These are phyloP conservation scores for Callinectes sapidus DNA, from an alignment of 2,888 invertebrate genomes.

Conservation along the genomic window DNA sequence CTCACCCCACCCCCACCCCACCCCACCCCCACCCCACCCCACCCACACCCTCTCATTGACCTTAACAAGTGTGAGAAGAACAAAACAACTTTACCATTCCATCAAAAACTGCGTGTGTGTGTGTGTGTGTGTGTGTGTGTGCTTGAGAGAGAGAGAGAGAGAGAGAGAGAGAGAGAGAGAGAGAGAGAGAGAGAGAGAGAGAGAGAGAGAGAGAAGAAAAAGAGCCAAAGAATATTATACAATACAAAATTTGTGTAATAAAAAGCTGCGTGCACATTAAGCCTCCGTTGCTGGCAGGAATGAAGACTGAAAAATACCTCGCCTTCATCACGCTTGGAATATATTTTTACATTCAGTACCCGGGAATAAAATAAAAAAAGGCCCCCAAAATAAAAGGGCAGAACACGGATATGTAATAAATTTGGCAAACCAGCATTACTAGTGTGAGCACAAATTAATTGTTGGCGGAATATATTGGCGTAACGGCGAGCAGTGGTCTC, in stretches of 20 bases:
- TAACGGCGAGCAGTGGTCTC: background rate
- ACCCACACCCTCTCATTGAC: too few species aligned
- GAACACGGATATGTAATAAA: background rate
- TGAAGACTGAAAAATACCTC: slow-evolving; percentile 5
- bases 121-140: too few species aligned
- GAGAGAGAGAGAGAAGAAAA: background rate
- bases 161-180: slow-evolving; percentile 42
- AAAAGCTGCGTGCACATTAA: background rate
- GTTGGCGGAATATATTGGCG: slow-evolving; percentile 23
- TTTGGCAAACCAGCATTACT: slow-evolving; percentile 13
- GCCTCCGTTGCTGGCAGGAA: slow-evolving; percentile 14
- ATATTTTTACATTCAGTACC: background rate
- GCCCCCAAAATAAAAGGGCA: background rate
- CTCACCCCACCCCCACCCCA: too few species aligned
- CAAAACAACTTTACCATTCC: too few species aligned
- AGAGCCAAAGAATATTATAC: background rate
- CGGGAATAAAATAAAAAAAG: background rate
- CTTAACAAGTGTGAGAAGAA: too few species aligned
- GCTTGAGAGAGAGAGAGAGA: too few species aligned
- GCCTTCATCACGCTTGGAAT: slow-evolving; percentile 2
- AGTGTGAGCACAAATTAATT: slow-evolving; percentile 2
- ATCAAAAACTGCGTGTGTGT: too few species aligned
- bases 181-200: slow-evolving; percentile 9
- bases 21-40: too few species aligned
- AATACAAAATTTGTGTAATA: background rate